Conservation (phyloP, 2,113 vertebrate species). For the Ictalurus punctatus region DNA sequence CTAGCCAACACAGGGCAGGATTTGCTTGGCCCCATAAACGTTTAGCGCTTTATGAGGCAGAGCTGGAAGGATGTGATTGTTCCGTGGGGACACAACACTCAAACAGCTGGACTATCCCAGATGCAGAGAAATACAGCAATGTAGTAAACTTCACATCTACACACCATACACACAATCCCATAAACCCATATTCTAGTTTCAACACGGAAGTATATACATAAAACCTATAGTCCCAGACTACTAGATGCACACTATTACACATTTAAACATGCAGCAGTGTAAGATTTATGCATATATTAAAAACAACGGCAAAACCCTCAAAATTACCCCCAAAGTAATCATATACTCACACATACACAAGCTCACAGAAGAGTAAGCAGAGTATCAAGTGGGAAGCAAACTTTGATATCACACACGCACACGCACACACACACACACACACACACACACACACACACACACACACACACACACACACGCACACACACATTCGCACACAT, state of each 20-base stretch:
- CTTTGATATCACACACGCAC: not conserved
- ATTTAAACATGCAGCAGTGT: not conserved
- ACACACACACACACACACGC: not conserved
- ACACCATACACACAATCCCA: not conserved
- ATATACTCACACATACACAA: not conserved
- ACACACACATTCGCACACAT: conserved; percentile 21
- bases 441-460: not conserved
- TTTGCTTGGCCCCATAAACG: conserved; percentile 42
- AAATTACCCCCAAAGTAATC: too few species aligned
- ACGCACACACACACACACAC: not conserved
- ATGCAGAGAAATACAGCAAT: conserved; percentile 19
- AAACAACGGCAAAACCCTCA: not conserved
- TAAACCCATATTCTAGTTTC: not conserved
- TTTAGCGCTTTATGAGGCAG: conserved; percentile 44
- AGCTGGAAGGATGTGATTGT: conserved; percentile 44
- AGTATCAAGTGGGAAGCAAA: not conserved
- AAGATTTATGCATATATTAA: not conserved
- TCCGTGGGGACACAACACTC: conserved; percentile 42
- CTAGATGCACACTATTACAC: not conserved
- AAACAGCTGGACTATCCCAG: conserved; percentile 32
- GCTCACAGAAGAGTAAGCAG: not conserved
- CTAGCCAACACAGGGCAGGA: conserved; percentile 23
- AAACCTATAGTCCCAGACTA: conserved; percentile 12
- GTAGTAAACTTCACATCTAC: conserved; percentile 33
- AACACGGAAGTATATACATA: not conserved